Base-by-base conservation (phyloP, 1,140 invertebrate species). In the Saccostrea glomerata region DNA sequence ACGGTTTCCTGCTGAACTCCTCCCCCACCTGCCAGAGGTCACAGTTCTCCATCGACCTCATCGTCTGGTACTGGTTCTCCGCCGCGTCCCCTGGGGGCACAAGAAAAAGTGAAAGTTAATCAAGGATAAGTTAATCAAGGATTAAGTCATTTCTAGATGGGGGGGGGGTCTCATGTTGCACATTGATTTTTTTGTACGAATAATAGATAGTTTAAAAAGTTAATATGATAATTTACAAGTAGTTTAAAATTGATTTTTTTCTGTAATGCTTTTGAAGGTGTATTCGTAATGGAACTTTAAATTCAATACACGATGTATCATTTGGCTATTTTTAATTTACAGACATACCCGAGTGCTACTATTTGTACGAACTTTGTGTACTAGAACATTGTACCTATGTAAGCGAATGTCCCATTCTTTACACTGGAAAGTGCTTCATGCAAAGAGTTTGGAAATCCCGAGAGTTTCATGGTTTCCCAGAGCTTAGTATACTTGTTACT, bases 401-500 rank as follows among this genome's bases (percentile, higher is more conserved):
- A 99, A 0, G 98, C 98, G 94, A 99, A 99, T 11, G 97, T 97
- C 23, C 90, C 92, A 0, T 63, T 86, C 82, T 93, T 91, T 0
- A 99, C 98, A 89, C 98, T 96, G 17, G 96, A 95, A 0, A 99
- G 93, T 0, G 98, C 98, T 86, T 97, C 97, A 0, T 98, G 96
- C 9, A 97, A 96, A 3, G 95, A 96, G 23, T 96, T 95, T 0
- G 98, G 98, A 30, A 99, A 96, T 0, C 96, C 96, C 0, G 98
- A 97, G 91, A 98, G 98, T 92, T 97, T 97, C 98, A 99, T 99
- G 0, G 98, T 98, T 94, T 98, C 97, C 97, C 98, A 99, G 97
- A 99, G 99, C 95, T 99, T 99, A 0, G 98, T 99, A 94, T 98
- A 99, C 92, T 99, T 99, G 94, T 99, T 98, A 92, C 98, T 98